Percentiles rank a stretch among this genome's conserved stretches.
Evolutionary conservation across 2,888 invertebrate species (phyloP).

Genomic region (Plebejus argus): DNA sequence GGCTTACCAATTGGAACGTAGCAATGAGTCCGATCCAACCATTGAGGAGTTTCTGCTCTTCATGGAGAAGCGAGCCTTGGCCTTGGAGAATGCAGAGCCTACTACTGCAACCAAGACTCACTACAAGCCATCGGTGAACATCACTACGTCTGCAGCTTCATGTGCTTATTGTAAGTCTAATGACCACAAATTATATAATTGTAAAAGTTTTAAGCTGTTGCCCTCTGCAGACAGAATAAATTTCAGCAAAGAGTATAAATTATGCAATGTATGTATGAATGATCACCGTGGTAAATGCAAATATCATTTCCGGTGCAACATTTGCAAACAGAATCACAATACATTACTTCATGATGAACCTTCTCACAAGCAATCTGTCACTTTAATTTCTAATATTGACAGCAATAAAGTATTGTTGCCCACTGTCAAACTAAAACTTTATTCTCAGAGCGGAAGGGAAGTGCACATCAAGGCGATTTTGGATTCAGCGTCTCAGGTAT

Average conservation of each 20-base stretch:
- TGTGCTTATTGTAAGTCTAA: slow-evolving; percentile 6
- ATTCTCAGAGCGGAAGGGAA: background rate
- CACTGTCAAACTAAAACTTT: background rate
- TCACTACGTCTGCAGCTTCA: background rate
- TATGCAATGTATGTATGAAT: too few relatives aligned
- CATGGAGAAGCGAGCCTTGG: background rate
- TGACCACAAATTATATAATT: slow-evolving; percentile 1
- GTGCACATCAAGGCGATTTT: background rate
- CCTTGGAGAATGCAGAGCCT: slow-evolving; percentile 1
- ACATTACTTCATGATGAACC: background rate
- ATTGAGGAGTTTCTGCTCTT: background rate
- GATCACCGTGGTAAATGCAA: background rate
- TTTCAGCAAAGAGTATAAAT: background rate
- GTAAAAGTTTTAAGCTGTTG: slow-evolving; percentile 4
- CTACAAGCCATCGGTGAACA: background rate
- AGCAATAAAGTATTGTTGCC: background rate
- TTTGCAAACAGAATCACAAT: background rate
- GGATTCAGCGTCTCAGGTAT: slow-evolving; percentile 2
- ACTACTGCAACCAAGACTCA: background rate
- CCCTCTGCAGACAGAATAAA: background rate
- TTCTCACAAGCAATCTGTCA: background rate
- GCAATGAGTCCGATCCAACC: background rate
- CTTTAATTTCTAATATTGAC: background rate
- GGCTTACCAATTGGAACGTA: background rate
- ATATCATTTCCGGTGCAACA: background rate